Base-by-base conservation (phyloP, 2,113 vertebrate species). In the Girardinichthys multiradiatus region DNA sequence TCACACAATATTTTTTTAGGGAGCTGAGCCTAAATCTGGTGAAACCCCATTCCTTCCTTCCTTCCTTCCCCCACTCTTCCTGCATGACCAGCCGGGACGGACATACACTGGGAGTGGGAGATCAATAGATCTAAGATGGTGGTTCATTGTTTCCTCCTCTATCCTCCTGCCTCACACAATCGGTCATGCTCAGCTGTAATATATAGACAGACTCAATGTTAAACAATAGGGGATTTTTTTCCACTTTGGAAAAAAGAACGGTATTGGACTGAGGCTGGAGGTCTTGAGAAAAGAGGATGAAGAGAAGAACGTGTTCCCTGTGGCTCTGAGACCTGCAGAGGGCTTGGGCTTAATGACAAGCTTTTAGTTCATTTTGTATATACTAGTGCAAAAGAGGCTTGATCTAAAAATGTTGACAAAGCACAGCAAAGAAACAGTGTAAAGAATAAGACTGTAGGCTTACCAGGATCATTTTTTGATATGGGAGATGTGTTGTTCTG, bases 121-220 rank as follows among this genome's bases (percentile, higher is more conserved):
- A 91, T 93, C 90, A 90, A 92, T 92, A 84, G 91, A 83, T 78
- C 86, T 79, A 74, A 74, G 84, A 86, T 71, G 81, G 86, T 77
- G 86, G 68, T 33, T 83, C 89, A 92, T 93, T 92, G 91, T 91
- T 67, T 14, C 63, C 63, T 69, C 63, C 30, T 63, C 51, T 57
- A 19, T 86, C 77, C 79, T 80, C 69, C 77, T 81, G 85, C 88
- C 84, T 82, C 68, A 86, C 59, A 85, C 86, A 87, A 92, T 93
- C 92, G 90, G 93, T 93, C 92, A 94, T 90, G 92, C 92, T 90
- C 92, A 93, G 92, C 90, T 93, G 90, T 90, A 89, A 89, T 70
- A 85, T 79, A 85, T 69, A 87, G 78, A 80, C 78, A 1, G 64
- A 26, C 83, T 80, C 70, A 71, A 70, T 72, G 66, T 57, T 3